phyloP scores from a whole-genome alignment of 2,113 vertebrate genomes.

The Irena cyanogastra region DNA sequence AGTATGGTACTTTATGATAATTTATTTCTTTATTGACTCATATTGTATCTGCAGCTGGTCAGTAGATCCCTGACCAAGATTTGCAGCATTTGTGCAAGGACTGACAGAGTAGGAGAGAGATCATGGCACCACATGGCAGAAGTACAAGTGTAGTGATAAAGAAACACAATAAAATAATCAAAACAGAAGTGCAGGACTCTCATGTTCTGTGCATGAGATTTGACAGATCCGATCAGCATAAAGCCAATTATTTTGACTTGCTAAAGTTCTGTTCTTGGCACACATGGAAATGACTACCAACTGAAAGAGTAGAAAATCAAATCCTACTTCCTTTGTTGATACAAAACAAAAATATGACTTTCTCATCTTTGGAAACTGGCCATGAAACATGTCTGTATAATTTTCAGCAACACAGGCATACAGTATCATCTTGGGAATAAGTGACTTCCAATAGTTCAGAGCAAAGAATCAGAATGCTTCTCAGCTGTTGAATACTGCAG shows the following conservation, averaged over 20 bases:
- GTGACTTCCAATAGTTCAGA: background rate
- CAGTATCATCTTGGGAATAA: background rate
- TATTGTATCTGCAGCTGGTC: background rate
- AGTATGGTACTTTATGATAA: background rate
- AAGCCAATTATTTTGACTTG: background rate
- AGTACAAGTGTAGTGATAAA: background rate
- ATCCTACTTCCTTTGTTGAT: background rate
- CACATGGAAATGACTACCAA: background rate
- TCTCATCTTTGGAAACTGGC: background rate
- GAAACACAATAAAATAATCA: background rate
- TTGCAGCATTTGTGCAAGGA: background rate
- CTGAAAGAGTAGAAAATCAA: background rate
- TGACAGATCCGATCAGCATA: background rate
- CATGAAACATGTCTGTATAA: background rate
- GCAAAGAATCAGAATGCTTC: background rate
- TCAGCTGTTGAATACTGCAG: background rate
- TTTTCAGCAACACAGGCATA: background rate
- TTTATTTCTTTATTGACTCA: background rate
- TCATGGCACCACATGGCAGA: background rate
- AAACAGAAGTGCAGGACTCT: background rate
- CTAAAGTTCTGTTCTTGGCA: background rate
- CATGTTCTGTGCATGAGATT: fast-evolving
- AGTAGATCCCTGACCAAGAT: background rate
- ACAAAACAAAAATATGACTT: background rate
- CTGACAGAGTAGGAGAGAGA: background rate